Conservation (phyloP, 1,140 invertebrate species). For the Leptestheria dahalacensis region DNA sequence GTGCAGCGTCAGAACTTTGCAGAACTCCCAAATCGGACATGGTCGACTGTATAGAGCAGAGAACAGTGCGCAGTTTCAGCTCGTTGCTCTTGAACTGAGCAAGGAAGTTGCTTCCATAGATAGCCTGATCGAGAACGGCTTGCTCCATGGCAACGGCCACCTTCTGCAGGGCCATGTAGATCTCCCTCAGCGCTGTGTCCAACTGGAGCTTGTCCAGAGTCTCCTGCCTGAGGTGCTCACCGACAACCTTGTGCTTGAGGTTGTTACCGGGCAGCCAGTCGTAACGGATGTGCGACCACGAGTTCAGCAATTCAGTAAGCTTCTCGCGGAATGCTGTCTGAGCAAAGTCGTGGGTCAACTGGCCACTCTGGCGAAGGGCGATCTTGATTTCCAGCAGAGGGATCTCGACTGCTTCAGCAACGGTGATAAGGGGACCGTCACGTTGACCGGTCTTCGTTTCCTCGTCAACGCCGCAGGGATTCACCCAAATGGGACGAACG, state of each 20-base stretch:
- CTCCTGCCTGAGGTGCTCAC: constrained; percentile 25
- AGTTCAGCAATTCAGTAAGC: constrained; percentile 28
- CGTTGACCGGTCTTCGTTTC: neutral
- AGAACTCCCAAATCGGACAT: constrained; percentile 37
- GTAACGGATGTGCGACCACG: constrained; percentile 33
- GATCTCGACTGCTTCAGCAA: neutral
- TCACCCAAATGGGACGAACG: constrained; percentile 12
- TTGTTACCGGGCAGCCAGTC: constrained; percentile 34
- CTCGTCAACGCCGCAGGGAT: constrained; percentile 10
- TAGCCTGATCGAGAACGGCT: constrained; percentile 42
- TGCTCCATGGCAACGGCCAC: constrained; percentile 49
- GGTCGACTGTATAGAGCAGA: constrained; percentile 38
- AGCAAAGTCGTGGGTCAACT: neutral
- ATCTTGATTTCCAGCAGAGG: constrained; percentile 2
- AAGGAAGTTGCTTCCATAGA: constrained; percentile 32
- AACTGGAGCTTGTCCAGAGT: too few species aligned
- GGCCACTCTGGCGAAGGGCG: neutral
- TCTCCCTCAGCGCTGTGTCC: constrained; percentile 34
- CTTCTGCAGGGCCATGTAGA: constrained; percentile 44
- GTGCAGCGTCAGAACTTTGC: constrained; percentile 32
- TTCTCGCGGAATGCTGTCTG: constrained; percentile 30
- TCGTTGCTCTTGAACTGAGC: constrained; percentile 39
- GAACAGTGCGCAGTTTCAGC: constrained; percentile 36
- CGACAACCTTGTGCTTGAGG: constrained; percentile 35
- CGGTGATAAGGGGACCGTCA: neutral